Evolutionary conservation across 2,113 vertebrate genomes (phyloP).

Genomic region (Daubentonia madagascariensis): DNA sequence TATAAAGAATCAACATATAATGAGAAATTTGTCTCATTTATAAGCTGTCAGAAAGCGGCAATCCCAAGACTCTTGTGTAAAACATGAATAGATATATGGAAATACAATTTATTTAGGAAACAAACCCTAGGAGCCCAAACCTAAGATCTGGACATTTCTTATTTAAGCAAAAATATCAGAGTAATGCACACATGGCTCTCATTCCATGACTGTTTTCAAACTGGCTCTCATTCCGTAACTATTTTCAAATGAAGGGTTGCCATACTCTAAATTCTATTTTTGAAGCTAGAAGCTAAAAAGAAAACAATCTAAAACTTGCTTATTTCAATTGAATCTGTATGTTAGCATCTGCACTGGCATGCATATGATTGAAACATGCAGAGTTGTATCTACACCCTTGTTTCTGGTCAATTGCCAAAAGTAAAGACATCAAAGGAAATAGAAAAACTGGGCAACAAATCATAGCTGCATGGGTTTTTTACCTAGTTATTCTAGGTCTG

Average conservation of each 20-base stretch:
- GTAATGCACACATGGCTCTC: background rate
- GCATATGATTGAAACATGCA: background rate
- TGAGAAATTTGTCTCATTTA: background rate
- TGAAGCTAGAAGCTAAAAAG: background rate
- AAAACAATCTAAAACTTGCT: background rate
- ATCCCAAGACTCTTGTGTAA: background rate
- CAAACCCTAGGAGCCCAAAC: background rate
- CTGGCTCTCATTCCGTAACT: background rate
- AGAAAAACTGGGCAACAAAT: slow-evolving; percentile 40
- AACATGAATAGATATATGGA: background rate
- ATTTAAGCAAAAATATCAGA: background rate
- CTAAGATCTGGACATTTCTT: background rate
- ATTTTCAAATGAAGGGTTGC: background rate
- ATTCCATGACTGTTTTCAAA: background rate
- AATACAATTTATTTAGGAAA: background rate
- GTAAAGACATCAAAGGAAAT: slow-evolving; percentile 48
- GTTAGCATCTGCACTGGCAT: background rate
- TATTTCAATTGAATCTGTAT: background rate
- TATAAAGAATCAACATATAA: background rate
- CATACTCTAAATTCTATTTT: background rate
- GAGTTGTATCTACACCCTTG: background rate
- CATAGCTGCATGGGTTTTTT: background rate
- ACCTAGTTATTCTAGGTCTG: background rate
- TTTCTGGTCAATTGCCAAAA: slow-evolving; percentile 49
- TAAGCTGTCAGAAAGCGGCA: background rate